Evolutionary conservation across 92 coral and sea anemone genomes (phyloP).

Genomic region (Heliopora coerulea): DNA sequence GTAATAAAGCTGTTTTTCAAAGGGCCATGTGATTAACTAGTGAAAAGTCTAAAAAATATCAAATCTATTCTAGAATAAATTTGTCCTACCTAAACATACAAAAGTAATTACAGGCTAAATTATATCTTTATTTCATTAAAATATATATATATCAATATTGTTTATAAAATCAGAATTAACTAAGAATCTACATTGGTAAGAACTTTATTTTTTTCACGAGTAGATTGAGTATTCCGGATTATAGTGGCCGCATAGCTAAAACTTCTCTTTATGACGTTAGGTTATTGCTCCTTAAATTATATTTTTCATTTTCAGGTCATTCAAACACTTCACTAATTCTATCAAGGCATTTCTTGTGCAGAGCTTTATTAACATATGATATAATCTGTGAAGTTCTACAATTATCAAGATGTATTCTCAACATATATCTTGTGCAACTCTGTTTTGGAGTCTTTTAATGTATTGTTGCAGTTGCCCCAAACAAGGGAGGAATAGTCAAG

Average conservation of each 20-base stretch:
- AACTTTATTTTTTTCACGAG: background rate
- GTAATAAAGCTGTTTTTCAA: too few relatives aligned
- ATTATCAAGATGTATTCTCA: background rate
- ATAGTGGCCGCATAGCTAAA: conserved; percentile 4
- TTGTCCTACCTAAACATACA: too few relatives aligned
- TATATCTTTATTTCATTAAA: too few relatives aligned
- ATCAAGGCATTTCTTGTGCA: conserved; percentile 20
- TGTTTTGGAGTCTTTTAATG: conserved; percentile 1
- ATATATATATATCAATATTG: too few relatives aligned
- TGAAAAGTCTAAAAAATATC: too few relatives aligned
- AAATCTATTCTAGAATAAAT: too few relatives aligned
- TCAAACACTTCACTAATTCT: conserved; percentile 20
- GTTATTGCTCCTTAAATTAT: background rate
- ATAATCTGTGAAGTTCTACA: background rate
- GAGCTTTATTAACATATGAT: conserved; percentile 1
- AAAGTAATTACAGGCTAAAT: too few relatives aligned
- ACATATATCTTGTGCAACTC: background rate
- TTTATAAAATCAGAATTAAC: too few relatives aligned
- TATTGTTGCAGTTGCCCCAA: conserved; percentile 1
- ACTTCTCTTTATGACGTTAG: conserved; percentile 2
- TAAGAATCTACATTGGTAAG: background rate
- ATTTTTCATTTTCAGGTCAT: background rate
- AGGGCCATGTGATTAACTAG: too few relatives aligned
- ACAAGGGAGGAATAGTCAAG: background rate
- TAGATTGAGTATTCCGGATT: conserved; percentile 8